Percentiles rank a stretch among this genome's conserved stretches.
Conservation (phyloP, 2,888 invertebrate genomes). For the Yponomeuta cagnagella region DNA sequence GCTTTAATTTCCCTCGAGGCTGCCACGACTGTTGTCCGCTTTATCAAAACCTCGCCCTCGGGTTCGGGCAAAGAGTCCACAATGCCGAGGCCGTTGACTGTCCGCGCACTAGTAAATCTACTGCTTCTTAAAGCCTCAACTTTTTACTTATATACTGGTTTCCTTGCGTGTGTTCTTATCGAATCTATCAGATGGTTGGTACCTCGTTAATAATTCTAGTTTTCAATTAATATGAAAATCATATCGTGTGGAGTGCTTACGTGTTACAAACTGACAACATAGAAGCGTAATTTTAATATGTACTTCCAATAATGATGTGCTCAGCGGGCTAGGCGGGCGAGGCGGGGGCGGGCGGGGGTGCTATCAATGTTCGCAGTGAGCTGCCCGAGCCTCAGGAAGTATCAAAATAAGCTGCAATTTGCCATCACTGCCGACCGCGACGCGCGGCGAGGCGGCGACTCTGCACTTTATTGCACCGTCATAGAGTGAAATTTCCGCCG, state of each 20-base stretch:
- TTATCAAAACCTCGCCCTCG: too few species aligned
- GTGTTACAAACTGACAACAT: too few species aligned
- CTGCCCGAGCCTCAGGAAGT: not conserved
- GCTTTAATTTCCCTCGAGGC: not conserved
- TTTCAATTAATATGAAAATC: not conserved
- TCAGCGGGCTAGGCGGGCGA: too few species aligned
- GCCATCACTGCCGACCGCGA: not conserved
- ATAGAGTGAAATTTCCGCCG: not conserved
- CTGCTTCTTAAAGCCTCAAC: too few species aligned
- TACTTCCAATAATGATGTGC: too few species aligned
- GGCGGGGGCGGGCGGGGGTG: not conserved
- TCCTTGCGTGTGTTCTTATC: too few species aligned
- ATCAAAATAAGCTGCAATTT: conserved; percentile 3
- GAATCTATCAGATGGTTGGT: too few species aligned
- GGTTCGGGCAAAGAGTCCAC: too few species aligned
- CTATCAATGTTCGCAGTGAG: not conserved
- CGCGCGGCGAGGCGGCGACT: not conserved
- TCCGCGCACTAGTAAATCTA: too few species aligned
- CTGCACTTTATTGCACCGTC: not conserved
- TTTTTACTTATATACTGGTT: too few species aligned
- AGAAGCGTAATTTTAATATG: too few species aligned
- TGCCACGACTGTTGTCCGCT: not conserved
- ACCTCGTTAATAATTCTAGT: not conserved
- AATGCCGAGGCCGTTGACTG: too few species aligned
- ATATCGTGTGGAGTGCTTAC: not conserved